phyloP scores from a whole-genome alignment of 35 echinoderm and acorn worm genomes.

The Ophioderma brevispina region DNA sequence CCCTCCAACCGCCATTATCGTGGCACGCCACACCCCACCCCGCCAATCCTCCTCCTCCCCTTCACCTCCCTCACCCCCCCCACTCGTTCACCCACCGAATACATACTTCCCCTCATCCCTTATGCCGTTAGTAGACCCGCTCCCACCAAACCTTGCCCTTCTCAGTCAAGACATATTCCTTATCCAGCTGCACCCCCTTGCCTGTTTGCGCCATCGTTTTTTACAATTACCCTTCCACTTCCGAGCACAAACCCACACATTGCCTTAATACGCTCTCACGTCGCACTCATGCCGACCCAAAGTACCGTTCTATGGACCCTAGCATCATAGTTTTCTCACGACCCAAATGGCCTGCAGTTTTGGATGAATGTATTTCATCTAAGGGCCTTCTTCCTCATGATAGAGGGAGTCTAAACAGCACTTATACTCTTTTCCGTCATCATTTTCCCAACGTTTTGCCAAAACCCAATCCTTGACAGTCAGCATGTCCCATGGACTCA shows the following conservation, averaged over 20 bases:
- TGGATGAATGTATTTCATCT: constrained; percentile 14
- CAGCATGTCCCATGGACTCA: not conserved
- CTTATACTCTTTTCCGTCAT: constrained; percentile 10
- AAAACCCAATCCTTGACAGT: constrained; percentile 18
- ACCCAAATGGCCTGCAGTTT: constrained; percentile 52
- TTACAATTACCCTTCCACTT: no score
- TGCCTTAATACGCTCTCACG: not conserved
- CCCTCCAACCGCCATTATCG: no score
- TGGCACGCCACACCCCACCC: no score
- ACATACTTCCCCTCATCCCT: no score
- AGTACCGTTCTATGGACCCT: constrained; percentile 48
- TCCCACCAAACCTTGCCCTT: no score
- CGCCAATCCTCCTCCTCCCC: no score
- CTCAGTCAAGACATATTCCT: no score
- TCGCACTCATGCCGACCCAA: constrained; percentile 14
- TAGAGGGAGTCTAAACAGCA: constrained; percentile 47
- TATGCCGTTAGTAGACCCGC: no score
- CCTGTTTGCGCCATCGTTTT: no score
- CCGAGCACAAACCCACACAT: constrained; percentile 33
- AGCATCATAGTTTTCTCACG: constrained; percentile 26
- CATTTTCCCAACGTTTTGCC: constrained; percentile 41
- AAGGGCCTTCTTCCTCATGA: not conserved
- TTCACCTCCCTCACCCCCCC: no score
- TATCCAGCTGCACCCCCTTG: no score
- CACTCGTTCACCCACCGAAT: no score